phyloP scores from a whole-genome alignment of 2,888 invertebrate species.

The Dicyrtoma fusca region DNA sequence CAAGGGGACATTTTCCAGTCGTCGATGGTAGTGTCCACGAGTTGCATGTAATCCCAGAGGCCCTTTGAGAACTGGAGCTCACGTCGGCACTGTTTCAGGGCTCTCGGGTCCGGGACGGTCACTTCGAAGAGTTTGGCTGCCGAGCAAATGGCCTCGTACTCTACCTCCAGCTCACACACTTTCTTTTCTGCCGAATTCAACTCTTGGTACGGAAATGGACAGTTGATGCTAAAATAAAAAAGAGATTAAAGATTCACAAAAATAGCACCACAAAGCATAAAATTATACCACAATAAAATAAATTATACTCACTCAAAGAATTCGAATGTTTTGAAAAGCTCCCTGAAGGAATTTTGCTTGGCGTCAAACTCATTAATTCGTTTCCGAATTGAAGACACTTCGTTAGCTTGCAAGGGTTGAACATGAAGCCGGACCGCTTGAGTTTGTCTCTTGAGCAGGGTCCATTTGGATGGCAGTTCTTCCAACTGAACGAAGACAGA shows the following conservation, averaged over 20 bases:
- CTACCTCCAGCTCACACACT: constrained; percentile 77
- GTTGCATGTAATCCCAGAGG: constrained; percentile 92
- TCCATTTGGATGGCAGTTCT: constrained; percentile 96
- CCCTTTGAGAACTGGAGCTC: constrained; percentile 77
- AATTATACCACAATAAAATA: not conserved
- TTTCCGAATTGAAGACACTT: constrained; percentile 87
- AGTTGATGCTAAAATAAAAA: constrained; percentile 67
- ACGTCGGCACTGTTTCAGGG: constrained; percentile 86
- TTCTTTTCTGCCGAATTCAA: constrained; percentile 78
- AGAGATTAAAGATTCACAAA: not conserved
- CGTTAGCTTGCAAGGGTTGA: constrained; percentile 90
- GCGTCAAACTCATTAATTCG: constrained; percentile 83
- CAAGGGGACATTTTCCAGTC: constrained; percentile 98
- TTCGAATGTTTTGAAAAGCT: constrained; percentile 72
- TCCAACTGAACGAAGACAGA: constrained; percentile 88
- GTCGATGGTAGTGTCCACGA: constrained; percentile 81
- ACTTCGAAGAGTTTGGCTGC: constrained; percentile 95
- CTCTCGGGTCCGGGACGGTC: constrained; percentile 90
- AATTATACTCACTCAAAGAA: constrained; percentile 61
- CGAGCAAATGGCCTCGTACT: constrained; percentile 83
- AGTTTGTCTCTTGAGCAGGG: constrained; percentile 89
- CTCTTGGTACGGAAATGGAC: constrained; percentile 73
- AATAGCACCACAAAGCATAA: not conserved
- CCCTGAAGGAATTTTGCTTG: constrained; percentile 80
- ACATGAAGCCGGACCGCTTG: constrained; percentile 90